Base-by-base conservation (phyloP, 2,113 vertebrate species). In the Hemibagrus wyckioides region DNA sequence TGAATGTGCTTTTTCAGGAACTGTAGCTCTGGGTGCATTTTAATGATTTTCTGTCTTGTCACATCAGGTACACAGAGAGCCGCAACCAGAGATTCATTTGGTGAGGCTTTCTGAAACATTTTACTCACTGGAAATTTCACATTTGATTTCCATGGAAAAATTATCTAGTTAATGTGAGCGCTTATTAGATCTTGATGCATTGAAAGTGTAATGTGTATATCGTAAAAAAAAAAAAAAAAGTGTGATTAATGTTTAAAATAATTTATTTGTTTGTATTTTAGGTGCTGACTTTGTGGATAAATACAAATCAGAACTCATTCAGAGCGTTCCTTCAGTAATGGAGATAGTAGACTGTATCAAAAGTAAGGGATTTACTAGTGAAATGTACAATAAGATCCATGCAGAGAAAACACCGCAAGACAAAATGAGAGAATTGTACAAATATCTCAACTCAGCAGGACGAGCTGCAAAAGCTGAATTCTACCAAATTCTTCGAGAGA, bases 381-480 rank as follows among this genome's bases (percentile, higher is more conserved):
- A 88, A 85, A 76, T 67, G 10, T 83, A 86, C 44, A 67, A 19
- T 3, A 4, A 33, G 1, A 21, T 83, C 14, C 0, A 28, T 0
- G 28, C 0, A 25, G 23, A n/a, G 36, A 4, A 50, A 25, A 50
- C 67, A 21, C 3, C 0, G 6, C 56, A 86, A 8, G 2, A 76
- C 0, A 63, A 82, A 86, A 86, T 57, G 59, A 89, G 87, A 50
- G 4, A 28, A 21, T 39, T 88, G 44, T 85, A 75, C 19, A 7
- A 11, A 6, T 41, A 13, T 85, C 67, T 88, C 0, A 10, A 85
- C 1, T 73, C 87, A 5, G 44, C 44, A 48, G 67, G 67, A 85
- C 65, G 67, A 52, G 88, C 76, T 19, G 44, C 44, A 82, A 86
- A 86, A 44, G 8, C 44, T 17, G 80, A 82, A 54, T 89, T 89